These are phyloP conservation scores for Hypena proboscidalis DNA, from an alignment of 2,888 invertebrate genomes.

Conservation along the genomic window DNA sequence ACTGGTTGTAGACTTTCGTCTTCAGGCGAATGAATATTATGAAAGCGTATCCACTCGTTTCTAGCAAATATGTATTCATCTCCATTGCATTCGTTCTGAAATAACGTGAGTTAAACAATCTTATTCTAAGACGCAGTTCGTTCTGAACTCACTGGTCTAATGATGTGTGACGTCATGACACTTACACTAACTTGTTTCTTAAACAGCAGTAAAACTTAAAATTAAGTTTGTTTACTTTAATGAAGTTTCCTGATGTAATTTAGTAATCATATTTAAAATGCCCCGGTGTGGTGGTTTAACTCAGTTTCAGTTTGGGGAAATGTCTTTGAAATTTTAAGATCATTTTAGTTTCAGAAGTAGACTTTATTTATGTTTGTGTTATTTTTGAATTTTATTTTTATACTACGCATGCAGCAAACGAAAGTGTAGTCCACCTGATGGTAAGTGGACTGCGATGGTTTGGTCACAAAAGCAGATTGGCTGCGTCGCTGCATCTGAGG, in stretches of 20 bases:
- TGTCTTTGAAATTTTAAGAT: not conserved
- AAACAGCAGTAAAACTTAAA: conserved; percentile 59
- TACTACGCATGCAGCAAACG: too few species aligned
- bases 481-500: too few species aligned
- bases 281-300: too few species aligned
- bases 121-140: conserved; percentile 54
- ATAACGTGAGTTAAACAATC: conserved; percentile 67
- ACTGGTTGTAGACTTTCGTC: too few species aligned
- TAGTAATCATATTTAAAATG: conserved; percentile 42
- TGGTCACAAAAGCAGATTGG: too few species aligned
- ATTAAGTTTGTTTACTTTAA: conserved; percentile 60
- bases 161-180: conserved; percentile 69
- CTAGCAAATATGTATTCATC: conserved; percentile 36
- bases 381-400: too few species aligned
- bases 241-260: conserved; percentile 48
- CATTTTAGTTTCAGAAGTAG: too few species aligned
- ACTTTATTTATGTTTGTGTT: too few species aligned
- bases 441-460: too few species aligned
- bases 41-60: conserved; percentile 45
- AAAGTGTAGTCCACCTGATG: too few species aligned
- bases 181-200: conserved; percentile 57
- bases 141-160: conserved; percentile 54
- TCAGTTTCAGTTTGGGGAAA: too few species aligned
- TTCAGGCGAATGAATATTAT: too few species aligned
- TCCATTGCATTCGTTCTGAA: conserved; percentile 52